A percentile compares a stretch with the other conserved stretches of the same genome.
Conservation (phyloP, 1,140 invertebrate species). For the Eurosta solidaginis region DNA sequence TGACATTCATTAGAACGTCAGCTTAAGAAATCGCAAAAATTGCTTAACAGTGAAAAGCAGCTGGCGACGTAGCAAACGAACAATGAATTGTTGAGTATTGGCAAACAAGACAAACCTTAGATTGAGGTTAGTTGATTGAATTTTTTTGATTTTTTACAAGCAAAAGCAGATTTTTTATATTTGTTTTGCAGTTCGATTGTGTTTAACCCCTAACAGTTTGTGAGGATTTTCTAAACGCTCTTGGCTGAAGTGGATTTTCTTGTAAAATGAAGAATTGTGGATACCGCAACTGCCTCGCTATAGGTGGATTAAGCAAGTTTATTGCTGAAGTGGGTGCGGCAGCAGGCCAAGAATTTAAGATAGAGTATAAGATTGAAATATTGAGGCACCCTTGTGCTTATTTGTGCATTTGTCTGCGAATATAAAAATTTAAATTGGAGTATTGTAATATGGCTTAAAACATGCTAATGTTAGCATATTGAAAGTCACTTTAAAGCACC, state of each 20-base stretch:
- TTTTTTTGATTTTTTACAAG: neutral
- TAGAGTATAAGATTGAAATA: no score
- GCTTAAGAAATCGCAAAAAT: slow-evolving; percentile 53
- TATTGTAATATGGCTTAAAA: neutral
- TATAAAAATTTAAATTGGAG: slow-evolving; percentile 36
- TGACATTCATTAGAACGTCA: slow-evolving; percentile 60
- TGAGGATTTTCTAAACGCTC: neutral
- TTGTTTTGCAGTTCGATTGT: neutral
- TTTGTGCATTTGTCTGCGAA: neutral
- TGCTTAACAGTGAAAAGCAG: slow-evolving; percentile 39
- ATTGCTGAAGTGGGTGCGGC: neutral
- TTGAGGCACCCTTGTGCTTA: neutral
- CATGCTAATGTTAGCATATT: slow-evolving; percentile 30
- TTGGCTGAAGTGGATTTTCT: slow-evolving; percentile 35
- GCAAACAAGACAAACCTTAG: neutral
- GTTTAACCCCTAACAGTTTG: neutral
- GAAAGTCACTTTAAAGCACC: slow-evolving; percentile 36
- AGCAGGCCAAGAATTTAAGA: neutral
- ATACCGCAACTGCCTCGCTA: neutral
- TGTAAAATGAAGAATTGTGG: slow-evolving; percentile 31
- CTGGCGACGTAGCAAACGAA: slow-evolving; percentile 43
- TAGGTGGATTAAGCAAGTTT: neutral
- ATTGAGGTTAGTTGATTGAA: neutral
- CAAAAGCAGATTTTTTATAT: neutral
- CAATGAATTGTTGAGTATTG: no score